A percentile compares a stretch with the other conserved stretches of the same genome.
Conservation (phyloP, 64 coral and sea anemone species). For the Actinia tenebrosa region DNA sequence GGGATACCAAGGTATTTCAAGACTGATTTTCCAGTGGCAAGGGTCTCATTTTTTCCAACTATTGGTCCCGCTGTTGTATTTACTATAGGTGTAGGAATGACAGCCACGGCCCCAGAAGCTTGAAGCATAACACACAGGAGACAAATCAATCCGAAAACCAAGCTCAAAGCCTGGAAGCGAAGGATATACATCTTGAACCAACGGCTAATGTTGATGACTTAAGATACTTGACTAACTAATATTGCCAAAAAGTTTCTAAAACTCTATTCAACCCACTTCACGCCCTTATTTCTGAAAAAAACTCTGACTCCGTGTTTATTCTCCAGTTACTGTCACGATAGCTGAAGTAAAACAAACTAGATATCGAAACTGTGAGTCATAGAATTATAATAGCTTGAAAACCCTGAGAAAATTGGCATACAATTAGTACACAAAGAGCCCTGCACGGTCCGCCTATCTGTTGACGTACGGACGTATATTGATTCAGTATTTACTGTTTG, state of each 20-base stretch:
- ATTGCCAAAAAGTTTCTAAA: too few relatives aligned
- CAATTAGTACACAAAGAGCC: too few relatives aligned
- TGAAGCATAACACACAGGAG: neutral
- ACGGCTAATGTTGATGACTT: neutral
- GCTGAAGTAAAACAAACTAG: neutral
- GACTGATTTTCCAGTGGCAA: conserved; percentile 18
- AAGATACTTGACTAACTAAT: neutral
- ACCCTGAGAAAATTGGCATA: too few relatives aligned
- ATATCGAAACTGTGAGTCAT: neutral
- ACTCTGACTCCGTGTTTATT: neutral
- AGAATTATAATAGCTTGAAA: neutral
- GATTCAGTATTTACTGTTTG: too few relatives aligned
- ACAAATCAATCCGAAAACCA: neutral
- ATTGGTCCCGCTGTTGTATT: conserved; percentile 22
- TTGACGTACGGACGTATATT: too few relatives aligned
- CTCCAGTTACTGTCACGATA: neutral
- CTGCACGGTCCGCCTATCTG: too few relatives aligned
- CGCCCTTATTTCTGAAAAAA: neutral
- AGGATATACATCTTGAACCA: neutral
- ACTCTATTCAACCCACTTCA: too few relatives aligned
- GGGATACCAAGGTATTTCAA: neutral
- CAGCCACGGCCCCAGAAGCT: neutral
- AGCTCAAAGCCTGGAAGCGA: neutral
- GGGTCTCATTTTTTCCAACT: neutral
- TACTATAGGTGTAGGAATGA: neutral